phyloP scores from a whole-genome alignment of 2,797 vertebrate species.

The Aplochiton taeniatus region DNA sequence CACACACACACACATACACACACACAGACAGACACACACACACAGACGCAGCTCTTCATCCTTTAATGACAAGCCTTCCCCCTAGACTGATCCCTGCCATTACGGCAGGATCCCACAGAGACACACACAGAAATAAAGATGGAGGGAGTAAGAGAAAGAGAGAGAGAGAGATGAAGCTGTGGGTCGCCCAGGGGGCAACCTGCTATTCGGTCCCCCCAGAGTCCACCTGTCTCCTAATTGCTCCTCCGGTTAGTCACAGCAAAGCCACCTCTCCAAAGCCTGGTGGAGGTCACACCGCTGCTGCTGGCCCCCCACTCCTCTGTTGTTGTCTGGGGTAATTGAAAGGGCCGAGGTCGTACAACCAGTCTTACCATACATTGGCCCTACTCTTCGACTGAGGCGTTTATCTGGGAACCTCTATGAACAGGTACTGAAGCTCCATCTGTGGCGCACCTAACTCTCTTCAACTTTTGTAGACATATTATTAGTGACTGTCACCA shows the following conservation, averaged over 20 bases:
- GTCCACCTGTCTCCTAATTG: constrained; percentile 51
- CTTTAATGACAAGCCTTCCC: not conserved
- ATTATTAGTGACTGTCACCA: too few species aligned
- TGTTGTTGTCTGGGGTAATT: too few species aligned
- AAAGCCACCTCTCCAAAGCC: constrained; percentile 31
- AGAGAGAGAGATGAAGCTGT: constrained; percentile 19
- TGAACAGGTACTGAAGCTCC: too few species aligned
- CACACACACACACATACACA: constrained; percentile 5
- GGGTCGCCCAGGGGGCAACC: constrained; percentile 32
- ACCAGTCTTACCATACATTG: too few species aligned
- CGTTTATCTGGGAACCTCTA: too few species aligned
- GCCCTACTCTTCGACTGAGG: too few species aligned
- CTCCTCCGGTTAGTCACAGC: constrained; percentile 42
- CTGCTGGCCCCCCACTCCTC: too few species aligned
- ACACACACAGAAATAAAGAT: not conserved
- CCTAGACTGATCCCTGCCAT: not conserved
- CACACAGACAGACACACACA: constrained; percentile 40
- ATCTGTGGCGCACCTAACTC: too few species aligned
- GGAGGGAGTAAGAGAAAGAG: constrained; percentile 23
- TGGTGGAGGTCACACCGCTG: constrained; percentile 13
- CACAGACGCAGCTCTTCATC: constrained; percentile 8
- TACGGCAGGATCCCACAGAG: not conserved
- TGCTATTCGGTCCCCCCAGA: constrained; percentile 40
- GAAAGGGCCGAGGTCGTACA: too few species aligned
- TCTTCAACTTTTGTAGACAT: too few species aligned